These are phyloP conservation scores for Scalopus aquaticus DNA, from an alignment of 2,113 vertebrate species.

Conservation along the genomic window DNA sequence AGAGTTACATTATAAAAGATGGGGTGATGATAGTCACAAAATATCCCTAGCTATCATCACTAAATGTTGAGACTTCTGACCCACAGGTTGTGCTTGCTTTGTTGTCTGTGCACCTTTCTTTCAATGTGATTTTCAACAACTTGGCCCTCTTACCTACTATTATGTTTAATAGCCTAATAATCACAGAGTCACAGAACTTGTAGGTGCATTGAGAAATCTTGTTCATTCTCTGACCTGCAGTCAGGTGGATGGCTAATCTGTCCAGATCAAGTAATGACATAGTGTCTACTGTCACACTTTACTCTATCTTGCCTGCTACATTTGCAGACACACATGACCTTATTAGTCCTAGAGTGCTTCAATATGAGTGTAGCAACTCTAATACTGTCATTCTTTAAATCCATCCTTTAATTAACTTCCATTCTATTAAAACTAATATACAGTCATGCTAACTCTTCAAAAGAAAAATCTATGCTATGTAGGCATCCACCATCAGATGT, in stretches of 20 bases:
- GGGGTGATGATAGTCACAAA: background rate
- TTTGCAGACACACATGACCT: background rate
- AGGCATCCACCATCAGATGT: background rate
- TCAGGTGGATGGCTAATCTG: background rate
- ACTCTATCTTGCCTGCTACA: background rate
- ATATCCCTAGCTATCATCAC: background rate
- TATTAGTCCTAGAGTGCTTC: background rate
- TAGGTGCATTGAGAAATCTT: slow-evolving; percentile 36
- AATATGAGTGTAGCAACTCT: background rate
- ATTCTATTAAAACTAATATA: slow-evolving; percentile 7
- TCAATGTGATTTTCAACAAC: background rate
- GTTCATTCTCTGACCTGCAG: slow-evolving; percentile 7
- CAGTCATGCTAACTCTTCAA: background rate
- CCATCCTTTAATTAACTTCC: background rate
- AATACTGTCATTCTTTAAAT: slow-evolving; percentile 13
- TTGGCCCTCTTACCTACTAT: background rate
- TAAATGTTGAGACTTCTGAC: background rate
- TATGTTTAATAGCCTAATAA: slow-evolving; percentile 7
- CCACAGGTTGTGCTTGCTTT: background rate
- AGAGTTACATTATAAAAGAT: background rate
- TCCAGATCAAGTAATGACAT: background rate
- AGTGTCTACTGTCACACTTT: slow-evolving; percentile 23
- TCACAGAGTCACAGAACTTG: background rate
- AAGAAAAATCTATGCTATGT: background rate
- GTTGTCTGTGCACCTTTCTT: background rate